Evolutionary conservation across 2,113 vertebrate genomes (phyloP).

Genomic region (Peromyscus californicus): DNA sequence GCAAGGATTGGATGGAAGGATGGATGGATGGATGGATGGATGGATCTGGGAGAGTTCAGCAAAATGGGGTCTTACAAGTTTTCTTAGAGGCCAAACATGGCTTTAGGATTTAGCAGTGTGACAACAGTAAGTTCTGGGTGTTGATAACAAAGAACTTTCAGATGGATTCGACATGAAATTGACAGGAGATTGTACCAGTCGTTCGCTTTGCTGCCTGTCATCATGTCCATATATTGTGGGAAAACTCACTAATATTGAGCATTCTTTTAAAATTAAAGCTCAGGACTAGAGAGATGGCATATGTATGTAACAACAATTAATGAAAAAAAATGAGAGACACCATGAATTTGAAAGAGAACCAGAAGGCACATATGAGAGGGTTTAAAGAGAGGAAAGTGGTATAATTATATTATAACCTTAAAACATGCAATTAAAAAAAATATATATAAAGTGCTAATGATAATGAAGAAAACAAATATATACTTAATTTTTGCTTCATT

Average conservation of each 20-base stretch:
- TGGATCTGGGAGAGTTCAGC: accelerated
- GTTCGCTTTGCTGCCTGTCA: not conserved
- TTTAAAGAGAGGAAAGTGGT: not conserved
- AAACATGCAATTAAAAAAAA: conserved; percentile 18
- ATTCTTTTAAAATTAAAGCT: not conserved
- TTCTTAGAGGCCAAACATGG: not conserved
- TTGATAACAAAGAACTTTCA: not conserved
- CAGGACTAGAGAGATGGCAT: not conserved
- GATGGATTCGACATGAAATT: not conserved
- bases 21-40: not conserved
- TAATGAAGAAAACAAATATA: not conserved
- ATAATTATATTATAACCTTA: conserved; percentile 22
- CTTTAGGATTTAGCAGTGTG: not conserved
- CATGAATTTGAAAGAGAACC: not conserved
- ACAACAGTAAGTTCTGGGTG: not conserved
- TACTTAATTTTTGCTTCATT: conserved; percentile 17
- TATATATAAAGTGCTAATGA: not conserved
- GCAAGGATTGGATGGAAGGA: not conserved
- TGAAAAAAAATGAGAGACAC: not conserved
- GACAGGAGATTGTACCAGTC: not conserved
- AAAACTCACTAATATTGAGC: not conserved
- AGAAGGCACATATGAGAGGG: not conserved
- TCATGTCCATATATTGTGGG: not conserved
- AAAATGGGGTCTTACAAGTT: not conserved
- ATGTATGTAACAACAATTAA: not conserved